Evolutionary conservation across 1,140 invertebrate species (phyloP).

Genomic region (Heliconius melpomene): DNA sequence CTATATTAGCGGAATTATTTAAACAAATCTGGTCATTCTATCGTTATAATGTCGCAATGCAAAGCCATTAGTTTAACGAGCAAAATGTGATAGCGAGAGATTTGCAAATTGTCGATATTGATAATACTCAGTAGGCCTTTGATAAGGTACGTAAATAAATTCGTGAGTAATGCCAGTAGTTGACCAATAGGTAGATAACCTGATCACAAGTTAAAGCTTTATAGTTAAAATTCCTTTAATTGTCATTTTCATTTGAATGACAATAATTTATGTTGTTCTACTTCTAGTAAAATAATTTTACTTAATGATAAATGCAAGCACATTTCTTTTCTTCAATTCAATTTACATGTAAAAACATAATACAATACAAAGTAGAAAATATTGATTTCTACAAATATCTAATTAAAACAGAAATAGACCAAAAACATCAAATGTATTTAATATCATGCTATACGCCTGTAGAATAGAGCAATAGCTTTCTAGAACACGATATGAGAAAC

Average conservation of each 20-base stretch:
- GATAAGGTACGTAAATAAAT: constrained; percentile 24
- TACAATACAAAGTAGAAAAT: too few species aligned
- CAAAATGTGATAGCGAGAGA: constrained; percentile 44
- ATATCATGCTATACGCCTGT: constrained; percentile 1
- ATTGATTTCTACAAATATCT: too few species aligned
- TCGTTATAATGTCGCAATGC: constrained; percentile 36
- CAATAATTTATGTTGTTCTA: neutral
- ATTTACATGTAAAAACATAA: neutral
- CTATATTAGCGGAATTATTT: neutral
- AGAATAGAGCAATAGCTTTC: constrained; percentile 46
- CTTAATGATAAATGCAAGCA: neutral
- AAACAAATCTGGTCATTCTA: neutral
- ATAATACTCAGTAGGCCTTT: constrained; percentile 18
- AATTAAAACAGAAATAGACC: neutral
- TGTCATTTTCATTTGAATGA: neutral
- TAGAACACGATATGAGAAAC: constrained; percentile 61
- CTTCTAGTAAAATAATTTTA: neutral
- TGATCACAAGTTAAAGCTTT: neutral
- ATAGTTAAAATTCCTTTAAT: neutral
- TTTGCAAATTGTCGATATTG: constrained; percentile 43
- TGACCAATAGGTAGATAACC: constrained; percentile 18
- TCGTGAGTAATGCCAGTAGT: constrained; percentile 21
- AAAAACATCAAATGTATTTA: neutral
- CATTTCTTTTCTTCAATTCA: neutral
- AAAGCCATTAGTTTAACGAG: constrained; percentile 42